Percentiles rank a stretch among this genome's conserved stretches.
phyloP scores from a whole-genome alignment of 2,113 vertebrate species.

The Calyptommatus sinebrachiatus region DNA sequence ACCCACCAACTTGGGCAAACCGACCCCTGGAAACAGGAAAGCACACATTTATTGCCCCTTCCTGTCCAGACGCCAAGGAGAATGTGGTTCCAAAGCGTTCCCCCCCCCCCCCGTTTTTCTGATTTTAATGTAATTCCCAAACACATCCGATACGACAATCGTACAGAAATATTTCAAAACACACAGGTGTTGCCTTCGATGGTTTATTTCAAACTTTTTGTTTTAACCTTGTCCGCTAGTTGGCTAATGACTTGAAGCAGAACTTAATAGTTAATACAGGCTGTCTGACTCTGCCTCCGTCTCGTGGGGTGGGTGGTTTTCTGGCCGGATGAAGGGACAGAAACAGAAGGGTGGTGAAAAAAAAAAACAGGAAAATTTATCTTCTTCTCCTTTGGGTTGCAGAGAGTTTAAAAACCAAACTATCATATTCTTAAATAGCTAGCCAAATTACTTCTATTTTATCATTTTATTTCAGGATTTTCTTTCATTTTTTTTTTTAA shows the following conservation, averaged over 20 bases:
- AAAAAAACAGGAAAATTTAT: background rate
- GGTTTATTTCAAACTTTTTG: background rate
- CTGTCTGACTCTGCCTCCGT: conserved; percentile 30
- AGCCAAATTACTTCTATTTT: background rate
- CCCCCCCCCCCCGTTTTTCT: conserved; percentile 59
- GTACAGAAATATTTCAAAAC: conserved; percentile 65
- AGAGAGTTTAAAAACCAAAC: background rate
- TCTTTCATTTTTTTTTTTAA: background rate
- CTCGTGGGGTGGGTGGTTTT: background rate
- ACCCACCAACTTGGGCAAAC: too few relatives aligned
- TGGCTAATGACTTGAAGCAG: conserved; percentile 66
- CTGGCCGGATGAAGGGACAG: background rate
- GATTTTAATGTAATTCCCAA: conserved; percentile 67
- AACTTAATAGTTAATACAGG: conserved; percentile 22
- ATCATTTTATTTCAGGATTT: background rate
- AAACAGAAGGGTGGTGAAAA: background rate
- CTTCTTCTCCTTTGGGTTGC: background rate
- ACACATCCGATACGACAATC: conserved; percentile 65
- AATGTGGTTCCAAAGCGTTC: background rate
- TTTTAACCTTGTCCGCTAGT: conserved; percentile 45
- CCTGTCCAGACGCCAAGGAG: background rate
- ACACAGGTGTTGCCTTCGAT: conserved; percentile 42
- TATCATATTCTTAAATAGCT: background rate
- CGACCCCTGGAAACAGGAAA: too few relatives aligned
- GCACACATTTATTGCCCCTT: too few relatives aligned